phyloP scores from a whole-genome alignment of 2,797 vertebrate genomes.

The Caiman crocodilus region DNA sequence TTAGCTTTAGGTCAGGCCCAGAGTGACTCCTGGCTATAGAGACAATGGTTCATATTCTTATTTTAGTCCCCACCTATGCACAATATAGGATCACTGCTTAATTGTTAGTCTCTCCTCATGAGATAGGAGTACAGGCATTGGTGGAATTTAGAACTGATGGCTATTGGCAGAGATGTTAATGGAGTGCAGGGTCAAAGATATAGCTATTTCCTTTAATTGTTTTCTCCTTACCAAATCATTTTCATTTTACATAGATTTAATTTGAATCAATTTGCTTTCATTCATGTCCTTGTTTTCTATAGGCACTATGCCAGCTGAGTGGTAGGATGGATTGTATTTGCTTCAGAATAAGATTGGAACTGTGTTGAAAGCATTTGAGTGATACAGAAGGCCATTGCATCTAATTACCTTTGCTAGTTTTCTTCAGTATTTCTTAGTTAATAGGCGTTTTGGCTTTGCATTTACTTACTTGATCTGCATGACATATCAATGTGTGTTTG shows the following conservation, averaged over 20 bases:
- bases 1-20: too few species aligned
- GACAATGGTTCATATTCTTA: too few species aligned
- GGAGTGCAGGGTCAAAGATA: neutral
- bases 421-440: neutral
- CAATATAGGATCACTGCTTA: too few species aligned
- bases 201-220: neutral
- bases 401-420: neutral
- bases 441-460: neutral
- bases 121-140: too few species aligned
- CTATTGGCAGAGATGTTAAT: neutral
- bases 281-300: neutral
- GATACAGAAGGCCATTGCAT: neutral
- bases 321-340: neutral
- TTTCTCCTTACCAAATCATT: neutral
- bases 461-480: slow-evolving; percentile 7
- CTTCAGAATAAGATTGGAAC: neutral
- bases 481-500: neutral
- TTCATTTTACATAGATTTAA: neutral
- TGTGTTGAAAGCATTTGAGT: neutral
- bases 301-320: neutral
- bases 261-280: neutral
- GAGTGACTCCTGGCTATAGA: too few species aligned
- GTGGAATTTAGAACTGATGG: neutral
- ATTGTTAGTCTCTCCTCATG: too few species aligned
- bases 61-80: too few species aligned